These are phyloP conservation scores for Homalodisca vitripennis DNA, from an alignment of 1,140 invertebrate species.

Conservation along the genomic window DNA sequence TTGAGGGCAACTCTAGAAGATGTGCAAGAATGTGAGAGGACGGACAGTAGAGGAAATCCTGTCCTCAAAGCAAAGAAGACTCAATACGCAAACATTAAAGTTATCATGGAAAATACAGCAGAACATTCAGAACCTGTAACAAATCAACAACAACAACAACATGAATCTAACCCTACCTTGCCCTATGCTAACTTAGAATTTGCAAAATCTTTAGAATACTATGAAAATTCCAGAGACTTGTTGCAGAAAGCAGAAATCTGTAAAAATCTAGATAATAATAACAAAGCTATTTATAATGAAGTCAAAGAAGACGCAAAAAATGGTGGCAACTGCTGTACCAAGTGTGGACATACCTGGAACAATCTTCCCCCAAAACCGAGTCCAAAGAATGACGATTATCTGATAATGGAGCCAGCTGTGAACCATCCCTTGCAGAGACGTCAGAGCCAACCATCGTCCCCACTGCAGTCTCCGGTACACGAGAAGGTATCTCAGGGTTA, in stretches of 20 bases:
- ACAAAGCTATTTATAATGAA: not conserved
- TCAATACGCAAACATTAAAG: slow-evolving; percentile 19
- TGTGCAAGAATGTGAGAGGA: not conserved
- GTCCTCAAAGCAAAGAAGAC: not conserved
- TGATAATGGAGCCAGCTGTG: slow-evolving; percentile 64
- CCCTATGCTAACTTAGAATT: slow-evolving; percentile 75
- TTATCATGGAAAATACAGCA: not conserved
- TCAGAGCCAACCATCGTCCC: slow-evolving; percentile 26
- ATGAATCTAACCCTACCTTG: slow-evolving; percentile 45
- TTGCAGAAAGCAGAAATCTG: slow-evolving; percentile 41
- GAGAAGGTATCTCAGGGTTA: slow-evolving; percentile 32
- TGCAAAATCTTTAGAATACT: slow-evolving; percentile 70
- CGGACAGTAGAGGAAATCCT: not conserved
- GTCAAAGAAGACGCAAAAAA: slow-evolving; percentile 39
- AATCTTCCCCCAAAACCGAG: slow-evolving; percentile 20
- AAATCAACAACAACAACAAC: too few species aligned
- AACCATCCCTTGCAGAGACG: slow-evolving; percentile 31
- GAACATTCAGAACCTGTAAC: not conserved
- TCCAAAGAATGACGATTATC: slow-evolving; percentile 55
- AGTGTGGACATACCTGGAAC: slow-evolving; percentile 58
- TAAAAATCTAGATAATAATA: not conserved
- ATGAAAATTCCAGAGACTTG: slow-evolving; percentile 73
- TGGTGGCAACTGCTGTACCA: slow-evolving; percentile 53
- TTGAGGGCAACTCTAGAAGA: not conserved
- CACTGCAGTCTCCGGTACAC: not conserved